Evolutionary conservation across 2,797 vertebrate species (phyloP), one percentile per base, ranked within the genome.

Genomic region (Spinibarbus caldwelli): DNA sequence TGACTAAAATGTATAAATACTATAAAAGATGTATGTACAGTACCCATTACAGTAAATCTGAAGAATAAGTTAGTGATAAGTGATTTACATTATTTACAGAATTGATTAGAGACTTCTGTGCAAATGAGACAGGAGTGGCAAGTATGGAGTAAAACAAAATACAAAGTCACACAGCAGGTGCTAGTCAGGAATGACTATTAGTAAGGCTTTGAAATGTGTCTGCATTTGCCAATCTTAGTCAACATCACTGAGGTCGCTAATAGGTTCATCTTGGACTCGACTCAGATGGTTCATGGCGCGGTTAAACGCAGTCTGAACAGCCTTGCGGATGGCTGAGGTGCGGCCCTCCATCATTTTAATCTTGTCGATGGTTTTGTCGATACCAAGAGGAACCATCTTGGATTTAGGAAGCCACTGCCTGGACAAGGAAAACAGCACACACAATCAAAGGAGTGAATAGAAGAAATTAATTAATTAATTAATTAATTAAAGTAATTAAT

Each of bases 381-480:
- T 94, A 71, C 98, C 98, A 70, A 99, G 96, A 12, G 98, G 97
- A 86, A 98, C 97, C 97, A 99, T 98, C 93, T 99, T 99, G 92
- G 97, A 99, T 92, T 98, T 98, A 82, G 98, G 96, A 93, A 99
- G 97, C 98, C 98, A 99, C 82, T 99, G 98, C 98, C 98, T 99
- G 90, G 29, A 75, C 34, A 82, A 49, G 4, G 29, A 10, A 66
- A 66, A 54, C 5, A 59, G 3, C 34, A 77, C 12, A 80, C 12
- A 57, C 12, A 57, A 57, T 57, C 31, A n/a, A n/a, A n/a, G n/a
- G n/a, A n/a, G n/a, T n/a, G n/a, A n/a, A n/a, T n/a, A n/a, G n/a
- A n/a, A n/a, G n/a, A n/a, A n/a, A n/a, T n/a, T n/a, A n/a, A n/a
- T n/a, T n/a, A n/a, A n/a, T n/a, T n/a, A n/a, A n/a, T n/a, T n/a